phyloP scores from a whole-genome alignment of 2,113 vertebrate genomes.

The Melanostigma gelatinosum region DNA sequence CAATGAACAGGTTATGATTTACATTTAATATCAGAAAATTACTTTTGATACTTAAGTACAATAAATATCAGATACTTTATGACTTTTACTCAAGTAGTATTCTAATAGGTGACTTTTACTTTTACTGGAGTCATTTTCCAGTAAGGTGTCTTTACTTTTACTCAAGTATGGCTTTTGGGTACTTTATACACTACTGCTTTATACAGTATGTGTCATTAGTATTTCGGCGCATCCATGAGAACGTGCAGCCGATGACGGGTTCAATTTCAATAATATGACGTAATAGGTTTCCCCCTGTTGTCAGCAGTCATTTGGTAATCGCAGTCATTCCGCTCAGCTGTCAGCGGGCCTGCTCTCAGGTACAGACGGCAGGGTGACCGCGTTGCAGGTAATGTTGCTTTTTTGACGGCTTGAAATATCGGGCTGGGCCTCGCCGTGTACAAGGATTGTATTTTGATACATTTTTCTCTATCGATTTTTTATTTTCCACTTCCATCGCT shows the following conservation, averaged over 20 bases:
- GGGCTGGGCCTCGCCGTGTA: neutral
- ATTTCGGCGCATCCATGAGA: conserved; percentile 12
- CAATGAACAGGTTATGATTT: too few species aligned
- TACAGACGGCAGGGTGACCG: conserved; percentile 3
- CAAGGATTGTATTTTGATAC: neutral
- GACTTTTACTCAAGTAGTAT: too few species aligned
- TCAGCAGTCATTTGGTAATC: conserved; percentile 55
- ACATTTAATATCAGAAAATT: too few species aligned
- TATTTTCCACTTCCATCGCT: conserved; percentile 1
- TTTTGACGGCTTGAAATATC: neutral
- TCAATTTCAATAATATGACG: conserved; percentile 55
- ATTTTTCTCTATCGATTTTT: conserved; percentile 22
- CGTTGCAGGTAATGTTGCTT: neutral
- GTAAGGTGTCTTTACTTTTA: too few species aligned
- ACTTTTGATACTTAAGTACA: too few species aligned
- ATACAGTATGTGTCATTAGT: conserved; percentile 8
- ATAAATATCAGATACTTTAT: too few species aligned
- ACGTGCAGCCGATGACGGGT: conserved; percentile 17
- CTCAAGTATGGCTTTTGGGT: too few species aligned
- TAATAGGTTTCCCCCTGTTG: conserved; percentile 57
- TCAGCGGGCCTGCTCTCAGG: conserved; percentile 30
- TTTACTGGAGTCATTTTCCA: too few species aligned
- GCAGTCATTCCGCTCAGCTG: conserved; percentile 47
- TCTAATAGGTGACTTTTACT: too few species aligned
- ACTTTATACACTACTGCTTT: neutral